Base-by-base conservation (phyloP, 1,140 invertebrate genomes). In the Pygmarrhopalites habei region DNA sequence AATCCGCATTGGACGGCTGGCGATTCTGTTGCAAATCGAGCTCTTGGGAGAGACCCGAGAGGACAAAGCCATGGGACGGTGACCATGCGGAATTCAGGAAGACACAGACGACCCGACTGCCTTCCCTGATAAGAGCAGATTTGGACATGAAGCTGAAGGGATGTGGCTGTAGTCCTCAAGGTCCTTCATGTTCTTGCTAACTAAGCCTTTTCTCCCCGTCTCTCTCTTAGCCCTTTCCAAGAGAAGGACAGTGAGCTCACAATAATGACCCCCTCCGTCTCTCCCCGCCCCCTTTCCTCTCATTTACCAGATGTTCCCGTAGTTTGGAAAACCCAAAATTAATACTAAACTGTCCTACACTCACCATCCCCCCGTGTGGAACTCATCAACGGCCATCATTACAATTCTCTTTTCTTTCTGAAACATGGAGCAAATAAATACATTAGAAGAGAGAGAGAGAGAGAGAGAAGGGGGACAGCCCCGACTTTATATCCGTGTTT, bases 61-160 rank as follows among this genome's bases (percentile, higher is more conserved):
- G 68, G 49, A 49, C 52, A 15, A 44, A 59, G 47, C 68, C 68
- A 23, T 70, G 68, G 68, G 65, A 65, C 60, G 68, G 68, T 17
- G 65, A 70, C 43, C 68, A 70, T 52, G 57, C 55, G 30, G 68
- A 70, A 57, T 70, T 67, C 41, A 62, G 68, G 12, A 53, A 60
- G 17, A 70, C 68, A 26, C 68, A 70, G 46, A 67, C 68, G 12
- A 67, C 65, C 12, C 39, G 62, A 5, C 61, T 59, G n/a, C 49
- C 67, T 30, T 52, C 57, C 29, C 32, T 64, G 2, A 60, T 66
- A 12, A 69, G 66, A 47, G 64, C 63, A 25, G 67, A 69, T 39
- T 26, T 69, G 25, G 67, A 66, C 55, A 64, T 63, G 26, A 23
- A 51, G 26, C 58, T 69, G 14, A 41, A 56, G 28, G 67, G 67